These are phyloP conservation scores for Manis pentadactyla DNA, from an alignment of 2,797 vertebrate genomes.

Conservation along the genomic window DNA sequence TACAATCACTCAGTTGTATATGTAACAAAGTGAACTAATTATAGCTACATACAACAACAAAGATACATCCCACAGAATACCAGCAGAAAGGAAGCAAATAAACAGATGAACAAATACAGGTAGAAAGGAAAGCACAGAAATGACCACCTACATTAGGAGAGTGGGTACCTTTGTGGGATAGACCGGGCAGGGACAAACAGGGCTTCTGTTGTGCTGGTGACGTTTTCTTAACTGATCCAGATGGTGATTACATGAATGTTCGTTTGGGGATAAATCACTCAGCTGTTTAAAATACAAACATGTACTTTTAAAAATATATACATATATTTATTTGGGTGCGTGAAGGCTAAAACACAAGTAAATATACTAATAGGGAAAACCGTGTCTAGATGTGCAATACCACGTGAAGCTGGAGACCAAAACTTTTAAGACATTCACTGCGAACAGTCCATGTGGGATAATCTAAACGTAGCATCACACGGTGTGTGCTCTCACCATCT, in stretches of 20 bases:
- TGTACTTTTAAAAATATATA: not conserved
- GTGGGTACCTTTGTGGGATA: not conserved
- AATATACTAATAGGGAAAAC: not conserved
- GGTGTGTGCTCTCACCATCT: not conserved
- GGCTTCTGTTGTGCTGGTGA: not conserved
- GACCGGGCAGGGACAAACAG: not conserved
- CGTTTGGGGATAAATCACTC: not conserved
- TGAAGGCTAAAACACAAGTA: not conserved
- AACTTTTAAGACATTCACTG: not conserved
- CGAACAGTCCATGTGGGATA: not conserved
- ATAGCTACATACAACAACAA: not conserved
- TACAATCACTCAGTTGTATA: not conserved
- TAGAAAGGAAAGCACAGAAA: not conserved
- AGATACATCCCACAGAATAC: not conserved
- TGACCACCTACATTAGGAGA: not conserved
- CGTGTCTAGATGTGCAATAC: not conserved
- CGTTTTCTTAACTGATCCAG: not conserved
- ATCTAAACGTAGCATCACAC: not conserved
- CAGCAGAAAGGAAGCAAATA: not conserved
- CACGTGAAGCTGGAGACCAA: not conserved
- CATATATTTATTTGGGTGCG: not conserved
- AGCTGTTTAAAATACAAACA: not conserved
- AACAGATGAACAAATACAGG: not conserved
- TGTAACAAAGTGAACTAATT: not conserved
- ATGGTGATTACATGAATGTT: not conserved